Percentiles rank a stretch among this genome's conserved stretches.
Evolutionary conservation across 2,888 invertebrate genomes (phyloP).

Genomic region (Apamea anceps): DNA sequence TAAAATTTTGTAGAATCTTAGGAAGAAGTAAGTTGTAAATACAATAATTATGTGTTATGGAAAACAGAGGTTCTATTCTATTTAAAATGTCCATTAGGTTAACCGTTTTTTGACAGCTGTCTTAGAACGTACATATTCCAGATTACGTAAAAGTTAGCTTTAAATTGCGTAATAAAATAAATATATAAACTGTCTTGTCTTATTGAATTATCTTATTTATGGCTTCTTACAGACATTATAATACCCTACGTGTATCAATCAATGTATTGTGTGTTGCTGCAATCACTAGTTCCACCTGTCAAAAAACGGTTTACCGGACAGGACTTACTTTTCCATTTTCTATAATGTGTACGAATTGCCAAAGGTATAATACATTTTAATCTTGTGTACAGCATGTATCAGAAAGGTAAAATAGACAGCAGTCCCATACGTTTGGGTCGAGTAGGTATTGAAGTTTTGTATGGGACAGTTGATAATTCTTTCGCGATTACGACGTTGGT

Average conservation of each 20-base stretch:
- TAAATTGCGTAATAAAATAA: too few relatives aligned
- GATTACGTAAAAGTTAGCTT: too few relatives aligned
- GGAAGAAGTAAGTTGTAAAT: constrained; percentile 28
- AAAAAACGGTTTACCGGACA: too few relatives aligned
- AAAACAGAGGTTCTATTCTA: background rate
- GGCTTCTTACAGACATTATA: too few relatives aligned
- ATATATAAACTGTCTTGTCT: too few relatives aligned
- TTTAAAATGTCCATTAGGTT: background rate
- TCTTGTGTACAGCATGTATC: background rate
- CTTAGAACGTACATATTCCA: too few relatives aligned
- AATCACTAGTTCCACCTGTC: too few relatives aligned
- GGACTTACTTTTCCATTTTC: background rate
- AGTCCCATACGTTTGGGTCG: background rate
- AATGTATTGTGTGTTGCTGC: too few relatives aligned
- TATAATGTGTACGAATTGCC: background rate
- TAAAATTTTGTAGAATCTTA: background rate
- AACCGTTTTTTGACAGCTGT: too few relatives aligned
- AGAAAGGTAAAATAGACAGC: background rate
- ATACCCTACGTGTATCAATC: too few relatives aligned
- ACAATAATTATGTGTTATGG: constrained; percentile 2
- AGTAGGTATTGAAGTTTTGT: background rate
- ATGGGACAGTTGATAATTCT: background rate
- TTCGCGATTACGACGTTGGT: background rate
- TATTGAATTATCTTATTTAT: too few relatives aligned
- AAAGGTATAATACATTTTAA: constrained; percentile 11